Evolutionary conservation across 2,888 invertebrate species (phyloP).

Genomic region (Acleris literana): DNA sequence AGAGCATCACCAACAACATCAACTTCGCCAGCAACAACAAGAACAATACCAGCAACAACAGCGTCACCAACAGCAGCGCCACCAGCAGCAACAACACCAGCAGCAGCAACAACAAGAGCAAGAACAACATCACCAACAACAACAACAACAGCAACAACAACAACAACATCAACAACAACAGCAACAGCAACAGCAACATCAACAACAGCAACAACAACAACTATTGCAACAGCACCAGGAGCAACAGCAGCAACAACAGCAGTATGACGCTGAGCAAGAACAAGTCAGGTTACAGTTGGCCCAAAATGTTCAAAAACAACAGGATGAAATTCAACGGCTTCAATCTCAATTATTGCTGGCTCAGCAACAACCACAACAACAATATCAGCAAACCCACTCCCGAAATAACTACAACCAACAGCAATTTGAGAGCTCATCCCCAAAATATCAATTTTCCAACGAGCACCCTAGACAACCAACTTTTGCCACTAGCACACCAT

Average conservation of each 20-base stretch:
- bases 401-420: constrained; percentile 56
- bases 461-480: constrained; percentile 67
- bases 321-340: constrained; percentile 80
- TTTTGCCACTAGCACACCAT: constrained; percentile 60
- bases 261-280: constrained; percentile 68
- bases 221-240: constrained; percentile 51
- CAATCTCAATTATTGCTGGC: constrained; percentile 68
- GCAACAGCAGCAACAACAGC: constrained; percentile 66
- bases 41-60: constrained; percentile 36
- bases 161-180: constrained; percentile 53
- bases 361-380: constrained; percentile 64
- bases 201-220: constrained; percentile 51
- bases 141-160: constrained; percentile 51
- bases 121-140: constrained; percentile 46
- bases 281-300: constrained; percentile 72
- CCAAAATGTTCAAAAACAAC: constrained; percentile 78
- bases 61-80: constrained; percentile 18
- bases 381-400: constrained; percentile 47
- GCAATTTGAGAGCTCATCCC: constrained; percentile 63
- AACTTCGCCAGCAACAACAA: constrained; percentile 25
- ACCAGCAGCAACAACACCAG: constrained; percentile 28
- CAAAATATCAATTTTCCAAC: constrained; percentile 68
- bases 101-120: constrained; percentile 46
- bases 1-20: constrained; percentile 35
- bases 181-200: constrained; percentile 55